Conservation (phyloP, 2,888 invertebrate genomes). For the Pimpla rufipes region DNA sequence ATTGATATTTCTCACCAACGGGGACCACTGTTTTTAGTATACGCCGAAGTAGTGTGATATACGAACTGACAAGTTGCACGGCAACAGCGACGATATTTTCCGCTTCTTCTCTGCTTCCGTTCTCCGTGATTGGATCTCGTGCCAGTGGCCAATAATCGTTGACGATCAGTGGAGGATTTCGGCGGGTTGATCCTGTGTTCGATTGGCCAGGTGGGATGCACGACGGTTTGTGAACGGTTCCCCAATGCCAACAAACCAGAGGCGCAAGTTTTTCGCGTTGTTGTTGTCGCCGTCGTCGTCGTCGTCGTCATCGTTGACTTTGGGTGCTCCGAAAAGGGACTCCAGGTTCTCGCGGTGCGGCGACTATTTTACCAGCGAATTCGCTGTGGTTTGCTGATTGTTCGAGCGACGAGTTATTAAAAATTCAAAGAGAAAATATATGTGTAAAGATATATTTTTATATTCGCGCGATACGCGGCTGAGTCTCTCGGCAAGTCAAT, state of each 20-base stretch:
- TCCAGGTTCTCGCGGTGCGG: not conserved
- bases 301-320: not conserved
- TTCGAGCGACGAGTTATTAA: conserved; percentile 6
- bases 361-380: conserved; percentile 19
- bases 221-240: not conserved
- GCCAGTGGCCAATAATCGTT: no score
- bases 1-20: not conserved
- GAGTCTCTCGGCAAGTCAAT: not conserved
- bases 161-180: not conserved
- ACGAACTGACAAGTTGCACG: no score
- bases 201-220: not conserved
- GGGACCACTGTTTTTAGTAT: not conserved
- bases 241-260: conserved; percentile 6
- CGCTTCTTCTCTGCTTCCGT: no score
- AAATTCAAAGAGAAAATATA: not conserved
- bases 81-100: no score
- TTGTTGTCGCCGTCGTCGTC: not conserved
- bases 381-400: no score
- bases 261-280: not conserved
- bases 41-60: no score
- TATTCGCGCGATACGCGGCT: not conserved
- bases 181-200: not conserved
- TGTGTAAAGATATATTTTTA: conserved; percentile 6
- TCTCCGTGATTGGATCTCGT: no score
- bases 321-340: not conserved